Evolutionary conservation across 2,888 invertebrate genomes (phyloP).

Genomic region (Eupithecia subumbrata): DNA sequence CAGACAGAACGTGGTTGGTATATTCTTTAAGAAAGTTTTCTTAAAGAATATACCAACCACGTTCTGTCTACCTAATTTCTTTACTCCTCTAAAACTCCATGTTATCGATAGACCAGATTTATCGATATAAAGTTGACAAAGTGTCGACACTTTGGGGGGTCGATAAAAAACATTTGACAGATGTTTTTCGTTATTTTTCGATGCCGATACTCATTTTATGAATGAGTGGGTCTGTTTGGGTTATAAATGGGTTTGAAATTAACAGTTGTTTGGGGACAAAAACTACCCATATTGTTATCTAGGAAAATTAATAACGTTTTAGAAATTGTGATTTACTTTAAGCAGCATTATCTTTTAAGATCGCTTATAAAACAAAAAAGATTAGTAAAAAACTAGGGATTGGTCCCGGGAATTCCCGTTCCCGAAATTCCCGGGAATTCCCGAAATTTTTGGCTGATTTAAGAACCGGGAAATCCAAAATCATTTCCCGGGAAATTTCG

Average conservation of each 20-base stretch:
- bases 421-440: too few relatives aligned
- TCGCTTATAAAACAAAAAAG: neutral
- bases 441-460: too few relatives aligned
- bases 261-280: constrained; percentile 7
- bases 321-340: neutral
- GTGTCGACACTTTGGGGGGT: constrained; percentile 32
- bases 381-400: too few relatives aligned
- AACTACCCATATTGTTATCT: neutral
- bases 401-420: too few relatives aligned
- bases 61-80: neutral
- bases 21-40: too few relatives aligned
- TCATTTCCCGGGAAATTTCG: too few relatives aligned
- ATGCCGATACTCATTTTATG: constrained; percentile 8
- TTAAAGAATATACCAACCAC: too few relatives aligned
- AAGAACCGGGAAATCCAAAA: too few relatives aligned
- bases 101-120: constrained; percentile 30
- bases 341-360: neutral
- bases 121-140: constrained; percentile 39
- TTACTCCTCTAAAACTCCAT: constrained; percentile 17
- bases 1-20: too few relatives aligned
- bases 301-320: neutral
- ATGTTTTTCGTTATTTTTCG: constrained; percentile 27
- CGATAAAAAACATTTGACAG: constrained; percentile 36
- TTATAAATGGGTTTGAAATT: constrained; percentile 5
- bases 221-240: constrained; percentile 11